Base-by-base conservation (phyloP, 2,113 vertebrate species). In the Falcunculus frontatus region DNA sequence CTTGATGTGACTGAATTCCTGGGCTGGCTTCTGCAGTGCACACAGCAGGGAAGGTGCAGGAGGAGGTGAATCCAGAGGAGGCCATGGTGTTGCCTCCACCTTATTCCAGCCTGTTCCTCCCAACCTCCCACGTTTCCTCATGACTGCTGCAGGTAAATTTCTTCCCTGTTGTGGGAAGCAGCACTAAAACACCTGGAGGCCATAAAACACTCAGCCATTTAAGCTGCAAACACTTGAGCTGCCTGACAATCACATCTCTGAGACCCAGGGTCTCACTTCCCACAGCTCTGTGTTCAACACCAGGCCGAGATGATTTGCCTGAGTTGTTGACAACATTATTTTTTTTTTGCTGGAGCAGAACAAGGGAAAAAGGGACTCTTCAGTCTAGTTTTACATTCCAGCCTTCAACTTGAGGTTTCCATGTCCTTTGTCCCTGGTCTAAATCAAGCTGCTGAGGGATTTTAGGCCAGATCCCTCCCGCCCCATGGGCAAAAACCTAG, bases 401-500 rank as follows among this genome's bases (percentile, higher is more conserved):
- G 11, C 6, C 25, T 82, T 35, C 7, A 8, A 8, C 16, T 55
- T 5, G 1, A 14, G 2, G 6, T 16, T 78, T 60, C 68, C 11
- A 1, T 56, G 11, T 9, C 10, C 29, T 81, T 85, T 65, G 29
- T 46, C 35, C 12, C 22, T 49, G 13, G 6, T 47, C 16, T 70
- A 52, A 44, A 79, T 35, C 16, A 72, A 82, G 17, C 7, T 82
- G 56, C 39, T 62, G 33, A 67, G 5, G 32, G 46, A 42, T 55
- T 77, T 39, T 27, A 33, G n/a, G 15, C 10, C 70, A 57, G 22
- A 26, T 74, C 11, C 6, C 15, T 87, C 13, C 59, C 77, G 49
- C 15, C 13, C 21, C 6, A 6, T 2, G 8, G 25, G 15, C 20
- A 29, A 46, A 33, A 13, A 14, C 4, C 7, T 2, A 2, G 10